Evolutionary conservation across 2,113 vertebrate genomes (phyloP), one percentile per base, ranked within the genome.

Genomic region (Lethenteron camtschaticum): DNA sequence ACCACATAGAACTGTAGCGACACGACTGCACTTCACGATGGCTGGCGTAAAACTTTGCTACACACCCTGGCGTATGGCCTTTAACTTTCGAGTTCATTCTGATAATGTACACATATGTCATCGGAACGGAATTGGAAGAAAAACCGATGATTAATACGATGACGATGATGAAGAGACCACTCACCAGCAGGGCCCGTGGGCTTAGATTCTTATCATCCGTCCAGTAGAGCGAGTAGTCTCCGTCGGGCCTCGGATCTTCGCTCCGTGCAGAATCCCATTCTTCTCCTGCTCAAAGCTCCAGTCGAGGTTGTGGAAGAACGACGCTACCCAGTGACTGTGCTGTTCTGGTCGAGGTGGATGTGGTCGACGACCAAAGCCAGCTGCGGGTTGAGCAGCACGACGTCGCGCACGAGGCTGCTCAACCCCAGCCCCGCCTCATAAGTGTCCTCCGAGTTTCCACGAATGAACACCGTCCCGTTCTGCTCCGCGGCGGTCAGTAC

Each of bases 251-350:
- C 72, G 78, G 66, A 95, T 78, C 66, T 85, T 85, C 7, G 87
- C 94, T 59, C 94, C 94, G 0, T 95, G 84, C 55, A 94, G 78
- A 1, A 83, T 83, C 5, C 89, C 87, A 3, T 83, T 77, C 55
- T 79, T 78, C 0, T 81, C 84, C 60, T 82, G 79, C 75, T 86
- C 85, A 74, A 99, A 99, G 13, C 88, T 85, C 66, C 84, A 95
- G 79, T 99, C 92, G 11, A 99, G 84, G 73, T 99, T 99, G 81
- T 99, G 90, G 79, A 99, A 96, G 81, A 99, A 99, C 68, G 92
- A 89, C 76, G 90, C 95, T 76, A 88, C 79, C 82, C 82, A 60
- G 73, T 80, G 9, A 97, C 71, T 1, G 88, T 87, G 56, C 90
- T 96, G 70, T 82, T 78, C 2, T 76, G 75, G 68, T 81, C 76